These are phyloP conservation scores for Daphoenositta chrysoptera DNA, from an alignment of 2,113 vertebrate species.

Conservation along the genomic window DNA sequence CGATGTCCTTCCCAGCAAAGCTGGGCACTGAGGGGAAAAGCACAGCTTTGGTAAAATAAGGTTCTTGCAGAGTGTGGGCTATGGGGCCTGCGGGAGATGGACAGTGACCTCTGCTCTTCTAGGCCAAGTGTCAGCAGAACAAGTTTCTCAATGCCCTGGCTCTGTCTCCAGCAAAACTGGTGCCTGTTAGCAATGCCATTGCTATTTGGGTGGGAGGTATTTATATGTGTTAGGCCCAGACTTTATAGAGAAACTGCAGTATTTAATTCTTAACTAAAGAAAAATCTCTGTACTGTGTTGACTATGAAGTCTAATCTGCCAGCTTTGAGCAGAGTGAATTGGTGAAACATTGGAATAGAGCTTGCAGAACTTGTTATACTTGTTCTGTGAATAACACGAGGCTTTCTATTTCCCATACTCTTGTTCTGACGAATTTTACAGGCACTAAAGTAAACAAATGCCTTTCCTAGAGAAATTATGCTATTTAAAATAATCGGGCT, in stretches of 20 bases:
- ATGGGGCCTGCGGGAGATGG: not conserved
- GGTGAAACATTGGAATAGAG: not conserved
- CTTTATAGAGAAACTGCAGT: not conserved
- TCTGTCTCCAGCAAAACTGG: not conserved
- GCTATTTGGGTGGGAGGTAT: not conserved
- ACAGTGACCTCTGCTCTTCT: not conserved
- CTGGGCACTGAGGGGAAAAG: not conserved
- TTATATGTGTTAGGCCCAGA: not conserved
- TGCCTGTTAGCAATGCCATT: not conserved
- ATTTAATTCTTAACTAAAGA: not conserved
- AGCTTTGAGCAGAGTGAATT: not conserved
- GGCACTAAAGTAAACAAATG: slow-evolving; percentile 32
- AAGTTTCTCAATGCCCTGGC: not conserved
- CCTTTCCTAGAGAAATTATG: slow-evolving; percentile 20
- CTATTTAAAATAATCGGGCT: not conserved
- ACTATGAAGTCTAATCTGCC: not conserved
- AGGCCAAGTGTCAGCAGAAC: not conserved
- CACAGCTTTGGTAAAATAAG: not conserved
- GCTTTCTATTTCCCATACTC: slow-evolving; percentile 36
- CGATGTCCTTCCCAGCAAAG: not conserved
- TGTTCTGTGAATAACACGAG: not conserved
- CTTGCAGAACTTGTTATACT: slow-evolving; percentile 36
- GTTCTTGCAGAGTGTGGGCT: not conserved
- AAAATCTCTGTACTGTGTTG: not conserved
- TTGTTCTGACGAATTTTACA: not conserved